A percentile compares a stretch with the other conserved stretches of the same genome.
phyloP scores from a whole-genome alignment of 2,113 vertebrate species.

The Odocoileus hemionus region DNA sequence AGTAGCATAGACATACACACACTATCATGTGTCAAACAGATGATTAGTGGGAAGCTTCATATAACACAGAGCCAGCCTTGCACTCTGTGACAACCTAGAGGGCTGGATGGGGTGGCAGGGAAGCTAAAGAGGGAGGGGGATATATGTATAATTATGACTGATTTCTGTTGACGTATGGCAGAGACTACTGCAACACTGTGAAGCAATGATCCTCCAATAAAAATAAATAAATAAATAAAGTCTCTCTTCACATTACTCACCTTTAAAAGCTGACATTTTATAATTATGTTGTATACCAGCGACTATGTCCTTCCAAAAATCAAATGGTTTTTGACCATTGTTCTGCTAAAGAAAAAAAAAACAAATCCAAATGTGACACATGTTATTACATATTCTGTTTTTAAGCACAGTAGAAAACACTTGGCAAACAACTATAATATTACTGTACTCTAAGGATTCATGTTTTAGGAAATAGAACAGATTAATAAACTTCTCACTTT shows the following conservation, averaged over 20 bases:
- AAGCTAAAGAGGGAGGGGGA: background rate
- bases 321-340: slow-evolving; percentile 87
- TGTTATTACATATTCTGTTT: background rate
- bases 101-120: background rate
- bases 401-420: slow-evolving; percentile 8
- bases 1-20: background rate
- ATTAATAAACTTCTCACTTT: background rate
- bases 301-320: slow-evolving; percentile 96
- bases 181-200: background rate
- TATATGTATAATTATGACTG: background rate
- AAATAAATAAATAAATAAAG: background rate
- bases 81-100: background rate
- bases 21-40: background rate
- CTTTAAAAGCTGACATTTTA: slow-evolving; percentile 96
- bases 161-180: background rate
- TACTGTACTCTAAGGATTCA: background rate
- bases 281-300: slow-evolving; percentile 96
- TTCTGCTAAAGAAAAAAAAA: slow-evolving; percentile 78
- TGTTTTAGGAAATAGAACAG: background rate
- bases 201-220: background rate
- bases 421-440: background rate
- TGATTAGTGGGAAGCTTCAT: background rate
- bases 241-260: slow-evolving; percentile 78
- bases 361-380: slow-evolving; percentile 40
- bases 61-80: background rate